phyloP scores from a whole-genome alignment of 1,140 invertebrate species.

The Antheraea pernyi region DNA sequence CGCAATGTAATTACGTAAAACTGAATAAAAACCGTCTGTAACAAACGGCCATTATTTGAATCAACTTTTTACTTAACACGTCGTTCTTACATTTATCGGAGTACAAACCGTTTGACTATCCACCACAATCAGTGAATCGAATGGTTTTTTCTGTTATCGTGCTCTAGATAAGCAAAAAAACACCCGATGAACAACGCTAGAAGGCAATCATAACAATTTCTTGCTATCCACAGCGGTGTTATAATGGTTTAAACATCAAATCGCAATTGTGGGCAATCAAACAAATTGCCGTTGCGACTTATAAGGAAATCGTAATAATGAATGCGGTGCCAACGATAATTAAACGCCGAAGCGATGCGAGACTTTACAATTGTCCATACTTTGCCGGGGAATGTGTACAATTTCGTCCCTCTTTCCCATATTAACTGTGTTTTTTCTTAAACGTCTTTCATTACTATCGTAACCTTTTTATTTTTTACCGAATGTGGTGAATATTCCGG shows the following conservation, averaged over 20 bases:
- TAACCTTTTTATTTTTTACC: not conserved
- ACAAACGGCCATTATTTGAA: constrained; percentile 36
- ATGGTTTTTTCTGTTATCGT: constrained; percentile 44
- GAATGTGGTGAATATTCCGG: not conserved
- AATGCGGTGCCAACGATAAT: constrained; percentile 58
- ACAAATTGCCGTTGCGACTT: constrained; percentile 66
- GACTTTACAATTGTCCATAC: constrained; percentile 26
- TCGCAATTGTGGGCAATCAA: constrained; percentile 62
- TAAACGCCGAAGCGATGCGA: constrained; percentile 65
- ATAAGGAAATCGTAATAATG: constrained; percentile 67
- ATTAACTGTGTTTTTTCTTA: not conserved
- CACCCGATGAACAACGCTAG: constrained; percentile 39
- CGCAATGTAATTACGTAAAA: constrained; percentile 9
- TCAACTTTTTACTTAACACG: constrained; percentile 36
- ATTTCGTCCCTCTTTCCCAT: not conserved
- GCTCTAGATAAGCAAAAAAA: constrained; percentile 37
- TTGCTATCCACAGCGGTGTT: constrained; percentile 48
- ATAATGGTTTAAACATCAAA: constrained; percentile 66
- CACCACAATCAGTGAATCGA: constrained; percentile 51
- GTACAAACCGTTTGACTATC: constrained; percentile 40
- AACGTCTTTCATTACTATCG: not conserved
- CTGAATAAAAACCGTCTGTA: constrained; percentile 19
- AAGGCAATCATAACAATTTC: constrained; percentile 55
- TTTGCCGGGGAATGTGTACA: not conserved
- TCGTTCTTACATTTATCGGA: constrained; percentile 50